A percentile compares a stretch with the other conserved stretches of the same genome.
Conservation (phyloP, 2,113 vertebrate genomes). For the Seriola dumerili region DNA sequence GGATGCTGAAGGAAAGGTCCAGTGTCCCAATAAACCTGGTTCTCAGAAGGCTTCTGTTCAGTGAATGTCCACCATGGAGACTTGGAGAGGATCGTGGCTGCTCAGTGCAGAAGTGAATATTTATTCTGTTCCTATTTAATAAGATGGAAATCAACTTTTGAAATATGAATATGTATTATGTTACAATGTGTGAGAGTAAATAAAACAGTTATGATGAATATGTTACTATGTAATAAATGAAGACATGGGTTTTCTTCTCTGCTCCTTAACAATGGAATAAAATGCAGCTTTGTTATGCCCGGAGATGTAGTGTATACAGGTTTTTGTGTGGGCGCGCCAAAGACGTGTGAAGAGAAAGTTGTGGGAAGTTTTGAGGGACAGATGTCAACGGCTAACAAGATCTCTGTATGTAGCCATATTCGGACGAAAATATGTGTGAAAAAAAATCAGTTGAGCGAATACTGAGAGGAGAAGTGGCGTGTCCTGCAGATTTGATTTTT, state of each 20-base stretch:
- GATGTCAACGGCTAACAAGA: not conserved
- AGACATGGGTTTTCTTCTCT: conserved; percentile 76
- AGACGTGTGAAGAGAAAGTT: not conserved
- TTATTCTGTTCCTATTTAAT: conserved; percentile 85
- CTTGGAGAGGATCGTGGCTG: conserved; percentile 58
- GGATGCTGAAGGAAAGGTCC: conserved; percentile 37
- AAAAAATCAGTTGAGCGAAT: not conserved
- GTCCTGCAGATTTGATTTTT: not conserved
- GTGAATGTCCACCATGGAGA: conserved; percentile 53
- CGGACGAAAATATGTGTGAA: accelerated
- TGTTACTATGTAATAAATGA: conserved; percentile 81
- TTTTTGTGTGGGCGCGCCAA: not conserved
- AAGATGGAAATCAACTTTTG: conserved; percentile 74
- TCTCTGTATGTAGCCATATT: not conserved
- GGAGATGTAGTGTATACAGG: conserved; percentile 20
- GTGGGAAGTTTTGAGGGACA: not conserved
- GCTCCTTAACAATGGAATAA: conserved; percentile 75
- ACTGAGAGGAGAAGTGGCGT: not conserved
- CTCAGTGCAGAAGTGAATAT: conserved; percentile 76
- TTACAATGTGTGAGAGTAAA: conserved; percentile 83
- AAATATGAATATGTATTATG: conserved; percentile 81
- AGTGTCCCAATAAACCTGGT: conserved; percentile 57
- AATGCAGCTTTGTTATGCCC: conserved; percentile 72
- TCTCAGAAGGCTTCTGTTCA: conserved; percentile 56
- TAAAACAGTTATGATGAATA: conserved; percentile 76